phyloP scores from a whole-genome alignment of 1,140 invertebrate genomes.

The Rhyzopertha dominica region DNA sequence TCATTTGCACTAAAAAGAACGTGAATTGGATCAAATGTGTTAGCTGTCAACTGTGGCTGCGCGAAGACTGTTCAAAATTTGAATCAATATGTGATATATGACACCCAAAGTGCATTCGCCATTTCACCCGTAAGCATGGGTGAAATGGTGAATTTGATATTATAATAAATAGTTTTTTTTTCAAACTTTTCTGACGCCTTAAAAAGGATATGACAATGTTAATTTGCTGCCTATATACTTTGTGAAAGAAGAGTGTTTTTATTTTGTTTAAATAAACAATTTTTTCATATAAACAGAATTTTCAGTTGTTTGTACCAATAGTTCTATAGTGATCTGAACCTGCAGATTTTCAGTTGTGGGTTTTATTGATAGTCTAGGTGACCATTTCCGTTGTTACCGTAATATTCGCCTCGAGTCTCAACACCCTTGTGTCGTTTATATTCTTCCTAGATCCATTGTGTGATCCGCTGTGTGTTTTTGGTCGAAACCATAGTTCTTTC shows the following conservation, averaged over 20 bases:
- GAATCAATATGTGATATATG: slow-evolving; percentile 7
- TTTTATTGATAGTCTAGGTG: too few species aligned
- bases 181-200: neutral
- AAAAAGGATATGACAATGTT: slow-evolving; percentile 3
- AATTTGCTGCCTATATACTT: slow-evolving; percentile 2
- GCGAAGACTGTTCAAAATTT: slow-evolving; percentile 1
- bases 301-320: slow-evolving; percentile 23
- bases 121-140: too few species aligned
- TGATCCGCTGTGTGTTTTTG: too few species aligned
- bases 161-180: slow-evolving; percentile 1
- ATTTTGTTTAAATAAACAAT: slow-evolving; percentile 3
- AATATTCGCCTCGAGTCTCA: too few species aligned
- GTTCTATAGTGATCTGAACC: slow-evolving; percentile 18
- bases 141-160: too few species aligned
- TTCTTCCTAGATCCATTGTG: too few species aligned
- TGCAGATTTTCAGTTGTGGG: slow-evolving; percentile 16
- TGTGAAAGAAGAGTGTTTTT: slow-evolving; percentile 1
- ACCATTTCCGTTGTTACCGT: too few species aligned
- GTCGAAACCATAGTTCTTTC: too few species aligned
- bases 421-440: too few species aligned
- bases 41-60: slow-evolving; percentile 4
- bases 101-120: slow-evolving; percentile 4
- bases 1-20: slow-evolving; percentile 6
- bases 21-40: slow-evolving; percentile 8
- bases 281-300: slow-evolving; percentile 7